These are phyloP conservation scores for Lindbergichthys nudifrons DNA, from an alignment of 2,797 vertebrate genomes.

Conservation along the genomic window DNA sequence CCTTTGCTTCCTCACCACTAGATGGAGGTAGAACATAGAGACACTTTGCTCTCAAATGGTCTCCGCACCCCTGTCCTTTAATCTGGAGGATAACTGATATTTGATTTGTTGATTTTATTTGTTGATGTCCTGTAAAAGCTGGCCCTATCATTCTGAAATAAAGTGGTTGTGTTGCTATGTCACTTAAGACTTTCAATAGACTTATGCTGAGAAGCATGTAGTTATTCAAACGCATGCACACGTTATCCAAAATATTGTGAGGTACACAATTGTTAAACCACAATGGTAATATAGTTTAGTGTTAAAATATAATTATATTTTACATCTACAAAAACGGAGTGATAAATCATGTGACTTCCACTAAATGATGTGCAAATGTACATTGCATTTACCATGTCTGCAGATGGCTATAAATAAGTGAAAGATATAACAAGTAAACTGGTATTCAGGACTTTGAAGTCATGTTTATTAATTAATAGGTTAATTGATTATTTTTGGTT, in stretches of 20 bases:
- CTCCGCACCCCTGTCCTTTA: neutral
- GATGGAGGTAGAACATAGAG: conserved; percentile 43
- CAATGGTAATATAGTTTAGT: no score
- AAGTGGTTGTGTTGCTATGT: neutral
- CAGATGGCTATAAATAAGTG: neutral
- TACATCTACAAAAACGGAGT: neutral
- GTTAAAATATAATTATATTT: neutral
- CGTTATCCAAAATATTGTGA: no score
- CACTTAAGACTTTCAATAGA: neutral
- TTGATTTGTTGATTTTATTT: neutral
- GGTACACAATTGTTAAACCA: no score
- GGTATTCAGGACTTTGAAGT: neutral
- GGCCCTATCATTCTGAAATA: neutral
- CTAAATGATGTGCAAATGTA: neutral
- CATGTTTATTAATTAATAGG: neutral
- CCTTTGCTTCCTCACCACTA: conserved; percentile 39
- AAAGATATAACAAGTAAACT: neutral
- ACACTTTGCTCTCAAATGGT: neutral
- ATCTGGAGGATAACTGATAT: neutral
- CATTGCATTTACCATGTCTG: neutral
- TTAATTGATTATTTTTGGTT: neutral
- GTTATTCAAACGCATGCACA: neutral
- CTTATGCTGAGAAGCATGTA: neutral
- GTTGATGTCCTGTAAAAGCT: neutral
- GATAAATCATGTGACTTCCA: neutral